Evolutionary conservation across 2,797 vertebrate species (phyloP), one percentile per base, ranked within the genome.

Genomic region (Oreochromis mossambicus): DNA sequence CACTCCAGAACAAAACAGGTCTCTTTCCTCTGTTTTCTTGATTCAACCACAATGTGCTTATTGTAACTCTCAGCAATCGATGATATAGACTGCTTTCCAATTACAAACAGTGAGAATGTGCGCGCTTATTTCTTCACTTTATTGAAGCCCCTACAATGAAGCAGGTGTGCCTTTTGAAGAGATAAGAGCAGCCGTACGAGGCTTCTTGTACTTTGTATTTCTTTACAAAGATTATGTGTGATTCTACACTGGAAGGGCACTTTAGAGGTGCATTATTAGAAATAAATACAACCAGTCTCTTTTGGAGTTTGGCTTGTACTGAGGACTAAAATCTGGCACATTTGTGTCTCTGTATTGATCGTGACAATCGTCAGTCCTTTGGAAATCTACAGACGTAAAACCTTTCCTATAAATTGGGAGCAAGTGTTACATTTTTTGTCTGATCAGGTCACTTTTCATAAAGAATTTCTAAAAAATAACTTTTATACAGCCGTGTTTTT

Each of bases 381-480:
- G 5, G 0, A 43, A 68, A 24, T 68, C 13, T 15, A 68, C 12
- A 0, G n/a, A 15, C 5, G 13, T 24, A 13, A 68, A 68, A 43
- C 8, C 2, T 24, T 43, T 68, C 8, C 0, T 26, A 43, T 43
- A 41, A 24, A 41, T 9, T 14, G 36, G n/a, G 63, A 41, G 36
- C 4, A 41, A 41, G 36, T 14, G 36, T 14, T 41, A 2, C 21
- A 43, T 17, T 43, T 17, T 48, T 48, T 12, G 15, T 48, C 41
- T 46, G 41, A 70, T 46, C 8, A 26, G 21, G 41, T 70, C 14
- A 2, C 38, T 46, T 46, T 46, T 70, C 0, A 26, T 38, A 0
- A 38, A 38, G 61, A 66, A 38, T 38, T 66, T 61, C 1, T 61
- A 63, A 36, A 14, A 41, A 41, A 14, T 14, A n/a, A 24, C 19